Base-by-base conservation (phyloP, 2,797 vertebrate species). In the Liasis olivaceus region DNA sequence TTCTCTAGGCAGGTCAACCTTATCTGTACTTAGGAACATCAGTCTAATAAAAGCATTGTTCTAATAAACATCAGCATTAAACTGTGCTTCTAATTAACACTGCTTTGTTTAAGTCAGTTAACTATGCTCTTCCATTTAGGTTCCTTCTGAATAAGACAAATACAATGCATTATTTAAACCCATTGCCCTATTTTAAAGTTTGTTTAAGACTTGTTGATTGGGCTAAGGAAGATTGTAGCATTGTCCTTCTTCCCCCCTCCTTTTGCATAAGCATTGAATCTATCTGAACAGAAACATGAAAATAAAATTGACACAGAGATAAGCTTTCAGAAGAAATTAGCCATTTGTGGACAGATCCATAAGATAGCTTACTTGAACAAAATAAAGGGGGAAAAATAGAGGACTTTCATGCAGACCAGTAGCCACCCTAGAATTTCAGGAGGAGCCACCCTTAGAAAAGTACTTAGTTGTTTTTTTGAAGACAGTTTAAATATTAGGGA, bases 61-160 rank as follows among this genome's bases (percentile, higher is more conserved):
- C 42, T 89, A 42, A 84, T 84, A 89, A 85, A 22, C 28, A 62
- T 63, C 59, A 22, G 24, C 72, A 56, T 22, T 56, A 15, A 64
- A 64, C 9, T 84, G 24, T 89, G 42, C 63, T 64, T 89, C 72
- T 81, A 17, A 89, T 84, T 81, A 64, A 64, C 84, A 87, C 59
- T 28, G 28, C 63, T 62, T 64, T 86, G 26, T 86, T 92, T 62
- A 88, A 26, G 59, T 91, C 88, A 89, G 88, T 95, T 96, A 92
- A 96, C 59, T 11, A 20, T 60, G 62, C 90, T 87, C 54, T 92
- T 91, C 64, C 12, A 88, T 90, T 93, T 88, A 84, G 88, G 69
- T 51, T 36, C 92, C 94, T 93, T 90, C 85, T 89, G 0, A 0
- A 0, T 66, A 87, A 89, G 4, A 93, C 51, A 20, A 90, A 62